Evolutionary conservation across 2,113 vertebrate species (phyloP).

Genomic region (Indicator indicator): DNA sequence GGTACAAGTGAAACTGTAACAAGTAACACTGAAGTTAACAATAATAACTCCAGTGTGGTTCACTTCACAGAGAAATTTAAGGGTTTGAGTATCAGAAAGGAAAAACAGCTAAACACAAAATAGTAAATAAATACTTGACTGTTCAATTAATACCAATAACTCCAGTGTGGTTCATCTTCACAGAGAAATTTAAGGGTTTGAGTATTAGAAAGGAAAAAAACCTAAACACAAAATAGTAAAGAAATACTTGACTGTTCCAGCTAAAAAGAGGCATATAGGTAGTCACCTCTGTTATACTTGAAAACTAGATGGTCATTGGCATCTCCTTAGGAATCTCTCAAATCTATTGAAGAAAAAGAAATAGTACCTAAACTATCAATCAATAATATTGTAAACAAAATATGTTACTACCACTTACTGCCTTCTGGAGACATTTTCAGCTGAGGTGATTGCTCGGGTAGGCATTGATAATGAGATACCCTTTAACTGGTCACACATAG

Average conservation of each 20-base stretch:
- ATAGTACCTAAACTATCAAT: not conserved
- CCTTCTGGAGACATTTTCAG: not conserved
- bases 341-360: not conserved
- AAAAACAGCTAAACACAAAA: conserved; percentile 61
- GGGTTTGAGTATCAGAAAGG: conserved; percentile 38
- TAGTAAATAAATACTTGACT: conserved; percentile 45
- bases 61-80: conserved; percentile 52
- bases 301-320: conserved; percentile 15
- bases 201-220: too few relatives aligned
- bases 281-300: not conserved
- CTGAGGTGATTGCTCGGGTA: not conserved
- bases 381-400: not conserved
- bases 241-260: not conserved
- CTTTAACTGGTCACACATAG: not conserved
- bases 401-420: not conserved
- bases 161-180: too few relatives aligned
- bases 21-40: conserved; percentile 43
- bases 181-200: too few relatives aligned
- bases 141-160: too few relatives aligned
- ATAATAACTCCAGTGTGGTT: conserved; percentile 8
- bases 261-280: not conserved
- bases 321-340: not conserved
- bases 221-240: too few relatives aligned
- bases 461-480: not conserved
- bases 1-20: conserved; percentile 51